phyloP scores from a whole-genome alignment of 1,140 invertebrate genomes.

The Lucilia cuprina region DNA sequence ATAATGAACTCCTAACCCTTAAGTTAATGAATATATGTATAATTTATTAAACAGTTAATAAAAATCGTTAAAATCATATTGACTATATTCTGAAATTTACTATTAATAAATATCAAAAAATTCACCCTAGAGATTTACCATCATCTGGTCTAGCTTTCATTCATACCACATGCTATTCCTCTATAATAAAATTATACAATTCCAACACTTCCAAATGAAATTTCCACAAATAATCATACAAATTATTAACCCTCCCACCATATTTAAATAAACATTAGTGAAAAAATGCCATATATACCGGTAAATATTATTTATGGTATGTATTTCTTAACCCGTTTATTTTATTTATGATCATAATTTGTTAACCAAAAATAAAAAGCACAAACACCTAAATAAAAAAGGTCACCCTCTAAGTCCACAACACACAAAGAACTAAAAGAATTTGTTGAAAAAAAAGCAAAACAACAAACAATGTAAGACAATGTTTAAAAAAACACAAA shows the following conservation, averaged over 20 bases:
- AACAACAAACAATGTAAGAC: not conserved
- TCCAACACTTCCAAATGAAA: not conserved
- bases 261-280: not conserved
- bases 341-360: constrained; percentile 29
- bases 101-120: too few relatives aligned
- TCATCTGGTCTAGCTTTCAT: too few relatives aligned
- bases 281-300: not conserved
- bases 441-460: not conserved
- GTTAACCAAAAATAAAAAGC: not conserved
- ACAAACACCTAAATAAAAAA: not conserved
- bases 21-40: too few relatives aligned
- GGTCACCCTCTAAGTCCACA: not conserved
- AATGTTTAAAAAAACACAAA: not conserved
- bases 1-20: too few relatives aligned
- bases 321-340: constrained; percentile 26
- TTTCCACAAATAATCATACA: not conserved
- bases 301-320: not conserved
- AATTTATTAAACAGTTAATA: too few relatives aligned
- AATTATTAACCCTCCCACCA: not conserved
- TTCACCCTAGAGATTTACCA: too few relatives aligned
- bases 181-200: too few relatives aligned
- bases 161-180: too few relatives aligned
- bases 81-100: too few relatives aligned
- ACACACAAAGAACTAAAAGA: not conserved
- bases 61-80: too few relatives aligned